These are phyloP conservation scores for Arion vulgaris DNA, from an alignment of 1,140 invertebrate species.

Conservation along the genomic window DNA sequence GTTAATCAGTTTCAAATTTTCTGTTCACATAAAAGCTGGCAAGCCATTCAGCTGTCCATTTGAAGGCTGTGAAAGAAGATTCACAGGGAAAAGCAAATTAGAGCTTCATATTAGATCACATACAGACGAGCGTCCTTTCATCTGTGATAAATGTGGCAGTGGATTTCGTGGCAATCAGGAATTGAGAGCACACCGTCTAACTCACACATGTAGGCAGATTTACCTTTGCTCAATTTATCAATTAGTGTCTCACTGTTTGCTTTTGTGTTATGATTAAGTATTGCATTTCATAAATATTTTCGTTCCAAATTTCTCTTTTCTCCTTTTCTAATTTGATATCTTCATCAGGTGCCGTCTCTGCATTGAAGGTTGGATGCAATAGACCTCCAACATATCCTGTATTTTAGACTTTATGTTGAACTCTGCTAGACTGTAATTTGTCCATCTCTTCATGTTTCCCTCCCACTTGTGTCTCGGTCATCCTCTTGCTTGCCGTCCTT, in stretches of 20 bases:
- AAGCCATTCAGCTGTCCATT: conserved; percentile 21
- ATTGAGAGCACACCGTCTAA: conserved; percentile 4
- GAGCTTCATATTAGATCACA: conserved; percentile 16
- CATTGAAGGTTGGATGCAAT: no score
- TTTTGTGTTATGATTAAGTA: background rate
- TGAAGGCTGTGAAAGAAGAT: conserved; percentile 26
- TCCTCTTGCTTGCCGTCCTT: no score
- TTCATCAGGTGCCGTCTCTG: no score
- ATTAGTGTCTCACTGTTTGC: background rate
- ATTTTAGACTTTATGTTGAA: no score
- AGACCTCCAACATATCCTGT: no score
- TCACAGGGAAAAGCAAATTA: conserved; percentile 19
- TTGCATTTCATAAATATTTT: background rate
- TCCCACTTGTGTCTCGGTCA: no score
- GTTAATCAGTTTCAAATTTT: background rate
- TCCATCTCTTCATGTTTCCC: no score
- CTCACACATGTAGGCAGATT: conserved; percentile 16
- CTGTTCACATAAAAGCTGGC: background rate
- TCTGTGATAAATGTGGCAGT: conserved; percentile 27
- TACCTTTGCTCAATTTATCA: background rate
- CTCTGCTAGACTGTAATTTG: no score
- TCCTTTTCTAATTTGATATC: background rate
- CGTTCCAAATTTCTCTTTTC: background rate
- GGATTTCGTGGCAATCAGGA: conserved; percentile 11
- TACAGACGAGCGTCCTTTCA: conserved; percentile 22